Base-by-base conservation (phyloP, 2,888 invertebrate species). In the Oscheius myriophilus region DNA sequence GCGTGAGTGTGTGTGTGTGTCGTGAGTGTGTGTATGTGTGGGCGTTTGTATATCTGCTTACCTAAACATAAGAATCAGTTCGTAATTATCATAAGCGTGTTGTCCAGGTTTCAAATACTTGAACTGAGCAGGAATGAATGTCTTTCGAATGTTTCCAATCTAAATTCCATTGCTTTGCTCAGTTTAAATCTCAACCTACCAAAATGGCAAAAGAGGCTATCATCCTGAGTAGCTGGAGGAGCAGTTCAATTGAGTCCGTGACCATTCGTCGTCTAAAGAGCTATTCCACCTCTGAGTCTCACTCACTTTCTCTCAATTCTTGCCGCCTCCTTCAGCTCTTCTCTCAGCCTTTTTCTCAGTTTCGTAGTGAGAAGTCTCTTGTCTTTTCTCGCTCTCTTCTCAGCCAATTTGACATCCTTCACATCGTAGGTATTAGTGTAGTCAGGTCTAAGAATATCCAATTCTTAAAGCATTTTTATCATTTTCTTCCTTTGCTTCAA, bases 151-250 rank as follows among this genome's bases (percentile, higher is more conserved):
- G 61, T 80, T 86, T 25, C 85, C 85, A 52, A 82, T 39, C 62
- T 62, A n/a, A 49, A 18, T 6, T 12, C 21, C 9, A 9, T 18
- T 39, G n/a, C 16, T n/a, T 7, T 33, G 23, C 61, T 23, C 25
- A 61, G 33, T 49, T 14, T 49, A 18, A 49, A 6, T n/a, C 3
- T n/a, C 21, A 49, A 49, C 25, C 23, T 12, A 69, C 77, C 53
- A 85, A 69, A 57, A 85, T 78, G 16, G 85, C 85, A 42, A 85
- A 84, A 1, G 85, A 82, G 39, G 81, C 73, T 67, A 84, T 79
- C 74, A 85, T 75, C 46, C 85, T 74, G 1, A 84, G 78, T 16
- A 82, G 69, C 65, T 81, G 79, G 9, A 85, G 78, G 52, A 86
- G 54, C 1, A 86, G 70, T 39, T 85, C 85, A 33, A 85, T 86